A percentile compares a stretch with the other conserved stretches of the same genome.
Evolutionary conservation across 1,140 invertebrate genomes (phyloP).

Genomic region (Euura lappo): DNA sequence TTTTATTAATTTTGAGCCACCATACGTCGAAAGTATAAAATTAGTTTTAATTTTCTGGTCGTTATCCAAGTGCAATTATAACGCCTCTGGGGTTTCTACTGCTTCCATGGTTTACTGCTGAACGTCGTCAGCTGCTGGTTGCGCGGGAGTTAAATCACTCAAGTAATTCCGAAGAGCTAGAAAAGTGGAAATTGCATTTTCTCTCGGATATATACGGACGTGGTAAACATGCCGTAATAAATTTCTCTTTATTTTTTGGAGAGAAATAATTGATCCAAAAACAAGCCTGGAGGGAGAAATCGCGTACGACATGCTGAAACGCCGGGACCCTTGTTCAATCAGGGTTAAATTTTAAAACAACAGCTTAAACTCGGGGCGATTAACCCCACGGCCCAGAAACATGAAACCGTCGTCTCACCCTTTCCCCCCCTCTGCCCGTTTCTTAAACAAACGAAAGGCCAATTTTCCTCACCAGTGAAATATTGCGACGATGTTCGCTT

Average conservation of each 20-base stretch:
- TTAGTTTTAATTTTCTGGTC: background rate
- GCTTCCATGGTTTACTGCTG: slow-evolving; percentile 1
- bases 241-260: too few species aligned
- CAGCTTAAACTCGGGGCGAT: background rate
- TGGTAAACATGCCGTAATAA: background rate
- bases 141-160: background rate
- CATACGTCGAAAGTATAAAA: background rate
- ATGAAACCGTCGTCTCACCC: background rate
- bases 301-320: too few species aligned
- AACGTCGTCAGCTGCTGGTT: background rate
- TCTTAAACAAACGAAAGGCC: background rate
- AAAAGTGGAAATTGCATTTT: background rate
- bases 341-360: background rate
- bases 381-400: background rate
- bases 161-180: background rate
- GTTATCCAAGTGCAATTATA: background rate
- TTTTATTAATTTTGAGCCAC: background rate
- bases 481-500: background rate
- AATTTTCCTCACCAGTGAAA: background rate
- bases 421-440: background rate
- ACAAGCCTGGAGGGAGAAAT: too few species aligned
- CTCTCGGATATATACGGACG: background rate
- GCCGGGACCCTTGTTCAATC: too few species aligned
- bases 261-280: too few species aligned
- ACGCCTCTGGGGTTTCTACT: slow-evolving; percentile 3